phyloP scores from a whole-genome alignment of 2,797 vertebrate genomes.

The Pantherophis vulpinus region DNA sequence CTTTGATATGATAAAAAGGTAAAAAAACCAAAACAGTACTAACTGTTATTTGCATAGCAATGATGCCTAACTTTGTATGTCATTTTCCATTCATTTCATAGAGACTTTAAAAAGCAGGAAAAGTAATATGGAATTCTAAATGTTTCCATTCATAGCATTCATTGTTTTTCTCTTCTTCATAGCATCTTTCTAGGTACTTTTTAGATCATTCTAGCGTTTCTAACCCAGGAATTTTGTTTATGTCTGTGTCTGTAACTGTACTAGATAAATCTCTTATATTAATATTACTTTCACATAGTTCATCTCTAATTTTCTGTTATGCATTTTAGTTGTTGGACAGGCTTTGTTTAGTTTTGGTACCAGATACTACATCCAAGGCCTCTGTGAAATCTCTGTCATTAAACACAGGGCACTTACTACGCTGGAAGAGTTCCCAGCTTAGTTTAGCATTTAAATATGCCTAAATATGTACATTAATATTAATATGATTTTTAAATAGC shows the following conservation, averaged over 20 bases:
- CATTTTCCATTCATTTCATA: background rate
- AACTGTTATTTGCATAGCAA: background rate
- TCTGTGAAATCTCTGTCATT: constrained; percentile 11
- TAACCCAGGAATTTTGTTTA: background rate
- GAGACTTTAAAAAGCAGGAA: background rate
- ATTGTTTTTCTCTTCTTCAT: background rate
- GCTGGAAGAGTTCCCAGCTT: background rate
- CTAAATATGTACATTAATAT: constrained; percentile 17
- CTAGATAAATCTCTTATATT: background rate
- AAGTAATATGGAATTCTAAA: background rate
- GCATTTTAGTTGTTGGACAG: background rate
- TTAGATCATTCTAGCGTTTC: background rate
- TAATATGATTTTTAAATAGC: constrained; percentile 5
- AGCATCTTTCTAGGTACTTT: background rate
- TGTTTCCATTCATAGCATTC: background rate
- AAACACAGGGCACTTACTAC: background rate
- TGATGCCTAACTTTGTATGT: background rate
- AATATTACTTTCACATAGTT: background rate
- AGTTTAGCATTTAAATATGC: background rate
- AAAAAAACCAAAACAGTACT: background rate
- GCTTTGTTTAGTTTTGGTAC: background rate
- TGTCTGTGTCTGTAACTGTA: background rate
- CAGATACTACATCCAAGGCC: background rate
- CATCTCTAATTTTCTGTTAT: background rate
- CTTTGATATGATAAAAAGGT: background rate